A percentile compares a stretch with the other conserved stretches of the same genome.
These are phyloP conservation scores for Rhagium mordax DNA, from an alignment of 2,888 invertebrate species.

Conservation along the genomic window DNA sequence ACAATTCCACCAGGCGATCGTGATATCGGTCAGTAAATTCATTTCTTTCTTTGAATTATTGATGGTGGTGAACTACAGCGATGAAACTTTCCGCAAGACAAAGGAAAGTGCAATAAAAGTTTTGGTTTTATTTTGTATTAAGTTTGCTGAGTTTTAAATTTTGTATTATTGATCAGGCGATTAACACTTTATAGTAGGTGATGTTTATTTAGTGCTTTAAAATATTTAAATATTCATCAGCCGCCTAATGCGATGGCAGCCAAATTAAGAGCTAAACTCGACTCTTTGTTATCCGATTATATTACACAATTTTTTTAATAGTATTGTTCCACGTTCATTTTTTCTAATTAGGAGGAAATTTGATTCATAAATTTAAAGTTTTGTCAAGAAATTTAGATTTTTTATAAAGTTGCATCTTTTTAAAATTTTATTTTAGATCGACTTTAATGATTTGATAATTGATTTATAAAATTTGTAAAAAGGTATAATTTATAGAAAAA, in stretches of 20 bases:
- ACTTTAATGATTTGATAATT: no score
- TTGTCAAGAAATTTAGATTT: no score
- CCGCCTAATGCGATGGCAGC: neutral
- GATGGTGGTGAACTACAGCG: slow-evolving; percentile 42
- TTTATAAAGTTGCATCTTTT: no score
- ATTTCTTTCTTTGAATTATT: slow-evolving; percentile 52
- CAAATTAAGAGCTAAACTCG: neutral
- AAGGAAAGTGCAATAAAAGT: slow-evolving; percentile 36
- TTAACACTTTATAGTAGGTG: neutral
- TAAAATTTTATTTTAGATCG: no score
- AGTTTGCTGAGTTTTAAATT: slow-evolving; percentile 1
- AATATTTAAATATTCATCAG: neutral
- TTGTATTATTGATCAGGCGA: neutral
- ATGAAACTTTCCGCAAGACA: slow-evolving; percentile 39
- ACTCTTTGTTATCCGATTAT: no score
- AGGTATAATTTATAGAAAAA: no score
- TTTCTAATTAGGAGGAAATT: no score
- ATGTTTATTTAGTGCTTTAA: neutral
- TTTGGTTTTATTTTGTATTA: slow-evolving; percentile 18
- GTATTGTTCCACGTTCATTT: no score
- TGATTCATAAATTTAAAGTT: no score
- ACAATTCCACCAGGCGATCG: slow-evolving; percentile 42
- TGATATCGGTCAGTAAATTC: slow-evolving; percentile 56
- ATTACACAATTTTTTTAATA: no score
- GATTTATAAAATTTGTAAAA: no score